These are phyloP conservation scores for Neosalanx taihuensis DNA, from an alignment of 2,797 vertebrate genomes.

Conservation along the genomic window DNA sequence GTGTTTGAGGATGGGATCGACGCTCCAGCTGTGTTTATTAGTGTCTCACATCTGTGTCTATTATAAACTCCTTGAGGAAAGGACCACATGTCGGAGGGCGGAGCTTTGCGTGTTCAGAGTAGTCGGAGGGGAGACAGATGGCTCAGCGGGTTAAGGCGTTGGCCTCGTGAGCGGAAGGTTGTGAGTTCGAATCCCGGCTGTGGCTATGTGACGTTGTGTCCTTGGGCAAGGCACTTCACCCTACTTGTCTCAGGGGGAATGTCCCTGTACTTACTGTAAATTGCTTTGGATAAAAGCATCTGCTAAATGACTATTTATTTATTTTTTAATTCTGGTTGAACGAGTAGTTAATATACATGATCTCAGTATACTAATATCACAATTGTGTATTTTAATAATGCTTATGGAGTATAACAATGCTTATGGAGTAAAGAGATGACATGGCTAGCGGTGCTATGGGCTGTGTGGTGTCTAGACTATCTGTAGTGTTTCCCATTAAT, in stretches of 20 bases:
- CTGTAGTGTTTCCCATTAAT: background rate
- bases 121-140: no score
- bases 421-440: no score
- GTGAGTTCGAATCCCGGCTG: no score
- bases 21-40: slow-evolving; percentile 34
- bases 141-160: no score
- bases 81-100: slow-evolving; percentile 17
- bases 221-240: no score
- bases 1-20: slow-evolving; percentile 36
- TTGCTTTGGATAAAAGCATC: no score
- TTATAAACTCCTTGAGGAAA: slow-evolving; percentile 17
- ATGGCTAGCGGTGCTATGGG: background rate
- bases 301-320: no score
- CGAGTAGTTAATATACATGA: slow-evolving; percentile 29
- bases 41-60: slow-evolving; percentile 34
- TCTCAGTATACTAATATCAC: slow-evolving; percentile 26
- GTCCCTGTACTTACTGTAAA: no score
- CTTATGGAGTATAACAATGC: no score
- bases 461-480: background rate
- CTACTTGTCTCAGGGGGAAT: no score
- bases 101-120: slow-evolving; percentile 4
- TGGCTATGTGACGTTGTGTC: no score
- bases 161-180: no score
- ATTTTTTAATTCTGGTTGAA: slow-evolving; percentile 44
- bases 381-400: background rate